Conservation (phyloP, 2,888 invertebrate species). For the Linyphia triangularis region DNA sequence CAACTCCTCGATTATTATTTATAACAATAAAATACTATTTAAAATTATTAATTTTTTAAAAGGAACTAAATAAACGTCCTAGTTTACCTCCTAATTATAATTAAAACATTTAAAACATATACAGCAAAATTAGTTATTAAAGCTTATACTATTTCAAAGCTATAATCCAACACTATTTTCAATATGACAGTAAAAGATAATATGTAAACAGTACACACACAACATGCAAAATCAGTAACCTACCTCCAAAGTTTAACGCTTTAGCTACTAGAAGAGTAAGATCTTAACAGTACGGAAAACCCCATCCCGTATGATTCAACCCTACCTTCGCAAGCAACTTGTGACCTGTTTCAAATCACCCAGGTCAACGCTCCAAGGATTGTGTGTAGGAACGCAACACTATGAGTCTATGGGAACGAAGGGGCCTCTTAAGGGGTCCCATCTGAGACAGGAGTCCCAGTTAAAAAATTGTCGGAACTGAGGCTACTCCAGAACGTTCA, state of each 20-base stretch:
- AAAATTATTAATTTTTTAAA: too few relatives aligned
- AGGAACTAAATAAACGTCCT: too few relatives aligned
- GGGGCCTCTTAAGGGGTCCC: constrained; percentile 39
- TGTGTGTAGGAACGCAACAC: constrained; percentile 42
- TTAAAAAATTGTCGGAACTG: constrained; percentile 39
- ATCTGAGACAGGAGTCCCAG: constrained; percentile 18
- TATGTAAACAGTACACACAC: not conserved
- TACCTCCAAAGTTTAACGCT: not conserved
- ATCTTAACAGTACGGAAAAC: not conserved
- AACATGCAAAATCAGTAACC: not conserved
- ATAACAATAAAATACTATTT: too few relatives aligned
- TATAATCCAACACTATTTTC: not conserved
- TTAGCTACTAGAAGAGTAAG: not conserved
- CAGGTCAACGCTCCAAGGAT: constrained; percentile 56
- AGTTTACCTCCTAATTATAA: too few relatives aligned
- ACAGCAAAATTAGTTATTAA: too few relatives aligned
- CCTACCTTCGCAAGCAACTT: not conserved
- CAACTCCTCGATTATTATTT: too few relatives aligned
- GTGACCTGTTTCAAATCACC: constrained; percentile 59
- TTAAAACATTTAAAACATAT: too few relatives aligned
- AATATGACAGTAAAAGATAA: not conserved
- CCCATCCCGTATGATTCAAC: not conserved
- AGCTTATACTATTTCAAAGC: not conserved
- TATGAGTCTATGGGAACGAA: constrained; percentile 64
- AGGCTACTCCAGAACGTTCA: constrained; percentile 65